Evolutionary conservation across 1,140 invertebrate species (phyloP).

Genomic region (Bombus sibiricus): DNA sequence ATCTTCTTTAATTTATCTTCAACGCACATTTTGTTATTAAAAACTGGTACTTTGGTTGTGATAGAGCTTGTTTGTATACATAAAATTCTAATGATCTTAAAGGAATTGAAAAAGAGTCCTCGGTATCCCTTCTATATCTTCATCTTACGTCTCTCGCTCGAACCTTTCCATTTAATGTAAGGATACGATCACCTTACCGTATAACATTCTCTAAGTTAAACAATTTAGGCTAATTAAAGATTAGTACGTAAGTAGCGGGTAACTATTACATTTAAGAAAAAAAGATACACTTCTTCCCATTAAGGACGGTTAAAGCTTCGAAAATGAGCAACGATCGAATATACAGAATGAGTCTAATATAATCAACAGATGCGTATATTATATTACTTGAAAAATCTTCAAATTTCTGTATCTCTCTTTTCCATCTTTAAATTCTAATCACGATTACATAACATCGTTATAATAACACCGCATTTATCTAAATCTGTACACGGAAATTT

Average conservation of each 20-base stretch:
- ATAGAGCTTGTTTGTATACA: constrained; percentile 10
- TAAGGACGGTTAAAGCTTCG: constrained; percentile 50
- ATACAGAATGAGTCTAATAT: constrained; percentile 51
- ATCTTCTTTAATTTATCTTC: background rate
- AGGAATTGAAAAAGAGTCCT: background rate
- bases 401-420: constrained; percentile 25
- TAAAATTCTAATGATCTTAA: constrained; percentile 6
- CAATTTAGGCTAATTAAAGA: constrained; percentile 46
- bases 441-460: constrained; percentile 45
- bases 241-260: constrained; percentile 42
- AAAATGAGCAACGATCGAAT: constrained; percentile 50
- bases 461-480: constrained; percentile 43
- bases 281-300: constrained; percentile 30
- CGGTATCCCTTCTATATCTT: background rate
- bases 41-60: constrained; percentile 42
- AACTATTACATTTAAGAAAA: constrained; percentile 54
- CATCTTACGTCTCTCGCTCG: background rate
- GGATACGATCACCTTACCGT: constrained; percentile 35
- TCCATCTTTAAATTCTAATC: constrained; percentile 32
- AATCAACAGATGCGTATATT: constrained; percentile 46
- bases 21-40: background rate
- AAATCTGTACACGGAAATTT: constrained; percentile 49
- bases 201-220: constrained; percentile 49
- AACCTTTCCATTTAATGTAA: background rate
- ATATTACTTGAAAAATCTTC: constrained; percentile 39